Evolutionary conservation across 2,888 invertebrate species (phyloP), one percentile per base, ranked within the genome.

Genomic region (Trypoxylon attenuatum): DNA sequence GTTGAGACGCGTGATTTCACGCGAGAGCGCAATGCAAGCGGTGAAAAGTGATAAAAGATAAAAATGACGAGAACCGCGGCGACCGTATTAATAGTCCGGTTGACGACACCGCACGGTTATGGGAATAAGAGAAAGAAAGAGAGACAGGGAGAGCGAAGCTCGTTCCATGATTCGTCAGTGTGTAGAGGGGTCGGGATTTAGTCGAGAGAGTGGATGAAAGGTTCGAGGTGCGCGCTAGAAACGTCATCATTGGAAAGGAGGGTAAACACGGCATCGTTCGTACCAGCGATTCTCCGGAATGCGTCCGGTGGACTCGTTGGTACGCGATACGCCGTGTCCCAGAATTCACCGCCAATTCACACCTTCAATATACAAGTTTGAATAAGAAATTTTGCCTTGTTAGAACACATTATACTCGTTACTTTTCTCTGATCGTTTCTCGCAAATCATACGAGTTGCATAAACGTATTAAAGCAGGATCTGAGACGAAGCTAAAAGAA

Each of bases 241-340:
- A 52, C 69, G 67, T 69, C 72, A 76, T 72, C 71, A 42, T 61
- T 33, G 49, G 51, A 53, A 54, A 45, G 25, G 60, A 42, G 45
- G 63, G 73, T n/a, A n/a, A 69, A 47, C 43, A 33, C 27, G 16
- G 16, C 33, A 42, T 27, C 23, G 60, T 43, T 42, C 58, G 70
- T 73, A 59, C 63, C 64, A 62, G 53, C 59, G 75, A 78, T 60
- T 79, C 76, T 73, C 78, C 81, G 78, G 70, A 84, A 84, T 83
- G 83, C 83, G 83, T 80, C 78, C 79, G 79, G 77, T 75, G 75
- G 72, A 76, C 58, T 77, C 71, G 71, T 60, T 53, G 64, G 62
- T 67, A 73, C 73, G 50, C 16, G 18, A 29, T 47, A 71, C 42
- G 52, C 55, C 69, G 58, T 59, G 56, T 62, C 63, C 52, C 52